Conservation (phyloP, 2,797 vertebrate species). For the Florisuga fusca region DNA sequence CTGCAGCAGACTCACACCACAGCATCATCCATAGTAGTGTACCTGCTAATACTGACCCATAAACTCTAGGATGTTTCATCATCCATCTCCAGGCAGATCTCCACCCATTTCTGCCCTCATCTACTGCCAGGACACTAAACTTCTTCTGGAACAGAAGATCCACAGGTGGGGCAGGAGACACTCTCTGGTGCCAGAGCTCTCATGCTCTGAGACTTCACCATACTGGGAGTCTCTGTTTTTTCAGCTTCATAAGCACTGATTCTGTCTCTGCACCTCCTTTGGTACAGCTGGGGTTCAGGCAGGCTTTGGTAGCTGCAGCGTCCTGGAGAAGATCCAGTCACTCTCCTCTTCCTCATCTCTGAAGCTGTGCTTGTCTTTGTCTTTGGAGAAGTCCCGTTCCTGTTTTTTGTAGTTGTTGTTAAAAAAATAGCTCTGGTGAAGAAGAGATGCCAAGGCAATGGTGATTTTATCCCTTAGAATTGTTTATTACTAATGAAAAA, state of each 20-base stretch:
- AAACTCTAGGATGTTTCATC: not conserved
- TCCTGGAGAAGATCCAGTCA: not conserved
- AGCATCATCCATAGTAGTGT: not conserved
- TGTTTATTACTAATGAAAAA: not conserved
- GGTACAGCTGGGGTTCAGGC: not conserved
- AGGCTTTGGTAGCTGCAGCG: not conserved
- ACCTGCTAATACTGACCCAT: not conserved
- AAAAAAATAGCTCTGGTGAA: not conserved
- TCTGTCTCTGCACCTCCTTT: not conserved
- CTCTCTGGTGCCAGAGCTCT: not conserved
- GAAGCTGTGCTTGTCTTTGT: not conserved
- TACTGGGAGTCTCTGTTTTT: not conserved
- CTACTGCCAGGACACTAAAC: not conserved
- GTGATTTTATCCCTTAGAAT: not conserved
- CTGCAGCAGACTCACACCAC: not conserved
- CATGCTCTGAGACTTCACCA: not conserved
- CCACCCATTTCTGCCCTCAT: not conserved
- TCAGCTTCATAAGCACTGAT: not conserved
- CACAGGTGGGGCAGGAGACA: not conserved
- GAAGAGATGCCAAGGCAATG: not conserved
- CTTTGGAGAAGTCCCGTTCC: not conserved
- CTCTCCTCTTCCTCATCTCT: not conserved
- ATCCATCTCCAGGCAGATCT: not conserved
- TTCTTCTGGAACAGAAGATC: not conserved
- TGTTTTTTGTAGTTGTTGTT: not conserved